Base-by-base conservation (phyloP, 2,113 vertebrate species). In the Puma concolor region DNA sequence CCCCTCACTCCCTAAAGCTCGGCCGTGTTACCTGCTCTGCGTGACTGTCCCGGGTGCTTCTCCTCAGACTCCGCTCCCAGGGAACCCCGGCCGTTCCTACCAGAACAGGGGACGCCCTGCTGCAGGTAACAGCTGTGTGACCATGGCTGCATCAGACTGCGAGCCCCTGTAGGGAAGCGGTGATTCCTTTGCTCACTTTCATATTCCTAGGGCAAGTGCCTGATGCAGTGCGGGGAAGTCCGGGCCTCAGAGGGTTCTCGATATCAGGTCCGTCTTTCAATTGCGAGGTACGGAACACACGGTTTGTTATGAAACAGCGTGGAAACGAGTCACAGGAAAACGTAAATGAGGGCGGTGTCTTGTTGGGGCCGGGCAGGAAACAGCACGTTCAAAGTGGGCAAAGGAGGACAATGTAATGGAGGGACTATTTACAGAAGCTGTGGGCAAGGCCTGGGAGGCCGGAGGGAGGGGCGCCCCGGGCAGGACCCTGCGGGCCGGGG, bases 21-120 rank as follows among this genome's bases (percentile, higher is more conserved):
- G 41, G 44, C 2, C 0, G 9, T 44, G 48, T 90, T 1, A 11
- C 67, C n/a, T 74, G 38, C 33, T 36, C 21, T 44, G 41, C 0
- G 29, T 9, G 16, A 21, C 36, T 6, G 16, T 29, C 7, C 33
- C 1, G 0, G 17, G 23, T 7, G 33, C 21, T 29, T 31, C 7
- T 25, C n/a, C 25, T 17, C 33, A 63, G 9, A 1, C 3, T 33
- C 16, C 8, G 23, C 57, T 82, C 29, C 29, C 29, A 3, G 44
- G 8, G 44, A 29, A 36, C 6, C 13, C 4, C 6, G 38, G 33
- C 48, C 3, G 19, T 88, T 48, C 74, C 44, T 7, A 17, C 25
- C 23, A 29, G 31, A 1, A 13, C 36, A 14, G 7, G 36, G 41
- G 44, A 4, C 12, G n/a, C n/a, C n/a, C 50, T 50, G 33, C 52